Evolutionary conservation across 2,888 invertebrate genomes (phyloP), one percentile per base, ranked within the genome.

Genomic region (Boloria selene): DNA sequence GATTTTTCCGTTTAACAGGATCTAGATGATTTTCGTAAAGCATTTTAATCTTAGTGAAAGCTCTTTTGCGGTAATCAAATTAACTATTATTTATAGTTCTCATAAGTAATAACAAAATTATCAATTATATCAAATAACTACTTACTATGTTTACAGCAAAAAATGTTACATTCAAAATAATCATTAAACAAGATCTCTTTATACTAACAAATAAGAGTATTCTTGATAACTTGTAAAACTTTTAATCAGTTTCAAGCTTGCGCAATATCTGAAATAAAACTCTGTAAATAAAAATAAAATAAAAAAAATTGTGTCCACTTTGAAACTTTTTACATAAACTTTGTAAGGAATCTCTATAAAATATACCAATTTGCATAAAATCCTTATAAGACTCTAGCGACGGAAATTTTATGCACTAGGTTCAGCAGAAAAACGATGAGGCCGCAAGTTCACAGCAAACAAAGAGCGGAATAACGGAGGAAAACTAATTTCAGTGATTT

Each of bases 401-500:
- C n/a, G 38, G 31, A 51, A 42, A 58, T 61, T 67, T 64, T 59
- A 67, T 64, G 51, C 42, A 64, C 31, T 52, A 45, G 14, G 45
- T 18, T 47, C 51, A 55, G 65, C 14, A 53, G 54, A 16, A 53
- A 68, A 61, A 65, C 44, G 45, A 56, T 44, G 60, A 61, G 65
- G 60, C 65, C 38, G 59, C 62, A 64, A 71, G 61, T 54, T 62
- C 62, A 55, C 60, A 61, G 51, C 55, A 68, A 71, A 70, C 61
- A 64, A 53, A 66, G 65, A 67, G 51, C 59, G 65, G 56, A 54
- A 56, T 70, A 70, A 64, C 61, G 68, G 68, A 74, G 74, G 71
- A 75, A 79, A 78, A 77, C 77, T 75, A 83, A 84, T 81, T 84
- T 78, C 74, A 74, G 78, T 76, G 81, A 80, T 82, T 83, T 79